Evolutionary conservation across 2,113 vertebrate species (phyloP).

Genomic region (Ailuropoda melanoleuca): DNA sequence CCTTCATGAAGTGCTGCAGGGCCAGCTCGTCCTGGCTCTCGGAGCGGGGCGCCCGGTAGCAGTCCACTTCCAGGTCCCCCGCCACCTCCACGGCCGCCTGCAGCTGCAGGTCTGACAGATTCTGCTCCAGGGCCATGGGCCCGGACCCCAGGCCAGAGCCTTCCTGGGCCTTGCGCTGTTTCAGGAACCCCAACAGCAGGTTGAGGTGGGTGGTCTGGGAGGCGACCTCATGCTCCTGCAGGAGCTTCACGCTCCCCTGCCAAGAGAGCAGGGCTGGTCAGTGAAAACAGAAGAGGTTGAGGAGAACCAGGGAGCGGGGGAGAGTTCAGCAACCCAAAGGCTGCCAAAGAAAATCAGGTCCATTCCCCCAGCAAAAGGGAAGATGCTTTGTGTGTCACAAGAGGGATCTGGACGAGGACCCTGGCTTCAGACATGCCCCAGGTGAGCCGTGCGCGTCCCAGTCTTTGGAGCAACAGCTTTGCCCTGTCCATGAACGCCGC

Average conservation of each 20-base stretch:
- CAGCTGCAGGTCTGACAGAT: conserved; percentile 72
- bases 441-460: accelerated
- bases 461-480: background rate
- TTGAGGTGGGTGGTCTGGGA: conserved; percentile 83
- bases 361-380: background rate
- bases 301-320: background rate
- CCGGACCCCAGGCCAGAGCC: conserved; percentile 18
- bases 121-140: conserved; percentile 27
- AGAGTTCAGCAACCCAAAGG: background rate
- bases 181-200: conserved; percentile 84
- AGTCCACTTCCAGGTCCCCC: conserved; percentile 77
- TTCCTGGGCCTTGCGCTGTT: conserved; percentile 75
- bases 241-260: conserved; percentile 85
- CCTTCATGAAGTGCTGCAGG: conserved; percentile 75
- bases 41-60: conserved; percentile 67
- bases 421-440: background rate
- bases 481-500: accelerated
- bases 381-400: background rate
- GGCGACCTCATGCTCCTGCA: conserved; percentile 84
- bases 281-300: background rate
- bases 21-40: conserved; percentile 69
- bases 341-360: background rate
- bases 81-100: conserved; percentile 65
- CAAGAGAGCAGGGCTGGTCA: background rate
- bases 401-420: background rate